These are phyloP conservation scores for Isaurus tuberculatus DNA, from an alignment of 92 coral and sea anemone genomes.

Conservation along the genomic window DNA sequence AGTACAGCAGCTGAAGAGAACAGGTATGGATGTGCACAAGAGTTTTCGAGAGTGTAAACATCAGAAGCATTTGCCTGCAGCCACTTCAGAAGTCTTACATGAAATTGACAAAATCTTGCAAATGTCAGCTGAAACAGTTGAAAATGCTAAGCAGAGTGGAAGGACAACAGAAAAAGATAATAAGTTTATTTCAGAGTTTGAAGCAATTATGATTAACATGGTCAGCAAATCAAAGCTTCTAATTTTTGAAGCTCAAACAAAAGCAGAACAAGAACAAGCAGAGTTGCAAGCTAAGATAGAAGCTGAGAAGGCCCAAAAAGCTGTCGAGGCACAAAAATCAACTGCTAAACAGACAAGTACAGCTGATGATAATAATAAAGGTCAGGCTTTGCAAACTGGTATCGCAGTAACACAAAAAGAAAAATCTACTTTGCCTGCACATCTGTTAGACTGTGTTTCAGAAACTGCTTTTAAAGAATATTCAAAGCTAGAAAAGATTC, in stretches of 20 bases:
- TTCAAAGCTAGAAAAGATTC: slow-evolving; percentile 67
- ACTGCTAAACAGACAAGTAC: slow-evolving; percentile 20
- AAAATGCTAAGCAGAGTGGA: slow-evolving; percentile 54
- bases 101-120: slow-evolving; percentile 69
- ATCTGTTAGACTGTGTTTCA: slow-evolving; percentile 72
- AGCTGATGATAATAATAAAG: slow-evolving; percentile 2
- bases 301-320: slow-evolving; percentile 57
- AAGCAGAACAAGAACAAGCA: slow-evolving; percentile 78
- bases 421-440: slow-evolving; percentile 55
- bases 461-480: slow-evolving; percentile 78
- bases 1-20: slow-evolving; percentile 47
- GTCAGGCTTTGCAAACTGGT: slow-evolving; percentile 19
- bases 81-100: slow-evolving; percentile 53
- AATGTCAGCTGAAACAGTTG: slow-evolving; percentile 55
- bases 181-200: slow-evolving; percentile 59
- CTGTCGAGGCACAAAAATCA: slow-evolving; percentile 49
- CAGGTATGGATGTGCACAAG: slow-evolving; percentile 55
- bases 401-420: slow-evolving; percentile 17
- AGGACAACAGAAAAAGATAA: slow-evolving; percentile 64
- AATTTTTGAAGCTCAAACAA: slow-evolving; percentile 63
- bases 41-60: slow-evolving; percentile 58
- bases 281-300: slow-evolving; percentile 63
- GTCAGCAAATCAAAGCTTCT: slow-evolving; percentile 57
- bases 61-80: slow-evolving; percentile 47
- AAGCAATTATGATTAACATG: slow-evolving; percentile 56